Conservation (phyloP, 2,888 invertebrate genomes). For the Drosophila planitibia region DNA sequence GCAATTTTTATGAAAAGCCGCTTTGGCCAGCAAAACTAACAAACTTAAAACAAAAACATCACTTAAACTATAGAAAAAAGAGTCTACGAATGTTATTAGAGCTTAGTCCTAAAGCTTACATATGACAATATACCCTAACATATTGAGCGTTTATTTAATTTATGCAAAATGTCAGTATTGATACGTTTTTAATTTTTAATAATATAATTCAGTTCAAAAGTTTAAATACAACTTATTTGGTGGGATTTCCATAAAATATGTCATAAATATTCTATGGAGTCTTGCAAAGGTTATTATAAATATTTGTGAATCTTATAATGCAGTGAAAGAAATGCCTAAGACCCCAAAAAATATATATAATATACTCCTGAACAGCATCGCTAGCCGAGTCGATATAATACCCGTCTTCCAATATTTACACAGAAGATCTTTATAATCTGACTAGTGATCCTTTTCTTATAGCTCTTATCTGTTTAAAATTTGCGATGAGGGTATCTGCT, state of each 20-base stretch:
- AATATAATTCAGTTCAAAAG: neutral
- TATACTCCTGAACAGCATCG: neutral
- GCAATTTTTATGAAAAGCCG: slow-evolving; percentile 78
- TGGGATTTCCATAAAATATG: neutral
- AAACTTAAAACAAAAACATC: slow-evolving; percentile 73
- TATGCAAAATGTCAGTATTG: neutral
- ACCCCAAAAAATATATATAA: neutral
- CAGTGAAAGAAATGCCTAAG: neutral
- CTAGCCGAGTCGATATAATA: neutral
- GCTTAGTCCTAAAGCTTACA: slow-evolving; percentile 68
- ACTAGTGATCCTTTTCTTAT: neutral
- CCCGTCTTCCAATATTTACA: neutral
- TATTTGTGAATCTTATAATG: neutral
- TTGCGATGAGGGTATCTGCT: neutral
- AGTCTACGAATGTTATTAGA: slow-evolving; percentile 65
- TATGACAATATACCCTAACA: slow-evolving; percentile 37
- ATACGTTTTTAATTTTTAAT: neutral
- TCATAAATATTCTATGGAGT: no score
- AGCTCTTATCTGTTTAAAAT: neutral
- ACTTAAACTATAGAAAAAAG: slow-evolving; percentile 13
- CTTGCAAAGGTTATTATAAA: neutral
- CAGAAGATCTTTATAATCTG: neutral
- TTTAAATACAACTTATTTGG: neutral
- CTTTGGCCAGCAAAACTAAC: slow-evolving; percentile 69
- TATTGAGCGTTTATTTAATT: neutral